Percentiles rank a stretch among this genome's conserved stretches.
These are phyloP conservation scores for Meta bourneti DNA, from an alignment of 2,888 invertebrate species.

Conservation along the genomic window DNA sequence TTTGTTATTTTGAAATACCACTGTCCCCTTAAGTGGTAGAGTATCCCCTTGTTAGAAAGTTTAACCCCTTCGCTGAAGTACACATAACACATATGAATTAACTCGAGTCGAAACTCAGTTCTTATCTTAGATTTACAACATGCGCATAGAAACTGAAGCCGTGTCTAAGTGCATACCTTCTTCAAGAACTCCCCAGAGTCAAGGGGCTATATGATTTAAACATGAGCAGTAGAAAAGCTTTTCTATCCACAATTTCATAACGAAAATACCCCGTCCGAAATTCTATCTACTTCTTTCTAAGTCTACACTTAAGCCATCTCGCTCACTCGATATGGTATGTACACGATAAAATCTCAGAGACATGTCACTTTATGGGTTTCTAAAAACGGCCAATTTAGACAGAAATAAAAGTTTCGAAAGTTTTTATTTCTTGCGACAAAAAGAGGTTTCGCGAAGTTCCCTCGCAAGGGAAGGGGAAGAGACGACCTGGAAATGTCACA, in stretches of 20 bases:
- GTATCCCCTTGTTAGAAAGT: no score
- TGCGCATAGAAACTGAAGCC: not conserved
- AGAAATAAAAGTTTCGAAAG: not conserved
- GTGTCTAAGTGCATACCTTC: not conserved
- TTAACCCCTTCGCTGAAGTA: no score
- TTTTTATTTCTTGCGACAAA: slow-evolving; percentile 5
- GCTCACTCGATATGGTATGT: slow-evolving; percentile 4
- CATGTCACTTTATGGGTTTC: slow-evolving; percentile 12
- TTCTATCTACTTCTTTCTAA: slow-evolving; percentile 10
- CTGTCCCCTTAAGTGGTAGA: no score
- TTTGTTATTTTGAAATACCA: no score
- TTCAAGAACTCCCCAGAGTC: not conserved
- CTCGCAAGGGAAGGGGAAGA: not conserved
- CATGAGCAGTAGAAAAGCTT: slow-evolving; percentile 23
- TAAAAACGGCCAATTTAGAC: slow-evolving; percentile 22
- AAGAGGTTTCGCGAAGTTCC: not conserved
- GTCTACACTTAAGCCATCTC: not conserved
- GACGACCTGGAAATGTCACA: not conserved
- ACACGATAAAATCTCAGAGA: slow-evolving; percentile 4
- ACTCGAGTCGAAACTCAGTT: no score
- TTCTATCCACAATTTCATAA: not conserved
- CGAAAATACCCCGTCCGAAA: slow-evolving; percentile 7
- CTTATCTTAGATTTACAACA: no score
- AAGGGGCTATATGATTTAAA: slow-evolving; percentile 16
- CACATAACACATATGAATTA: no score